Evolutionary conservation across 1,140 invertebrate species (phyloP), one percentile per base, ranked within the genome.

Genomic region (Xylocopa sonorina): DNA sequence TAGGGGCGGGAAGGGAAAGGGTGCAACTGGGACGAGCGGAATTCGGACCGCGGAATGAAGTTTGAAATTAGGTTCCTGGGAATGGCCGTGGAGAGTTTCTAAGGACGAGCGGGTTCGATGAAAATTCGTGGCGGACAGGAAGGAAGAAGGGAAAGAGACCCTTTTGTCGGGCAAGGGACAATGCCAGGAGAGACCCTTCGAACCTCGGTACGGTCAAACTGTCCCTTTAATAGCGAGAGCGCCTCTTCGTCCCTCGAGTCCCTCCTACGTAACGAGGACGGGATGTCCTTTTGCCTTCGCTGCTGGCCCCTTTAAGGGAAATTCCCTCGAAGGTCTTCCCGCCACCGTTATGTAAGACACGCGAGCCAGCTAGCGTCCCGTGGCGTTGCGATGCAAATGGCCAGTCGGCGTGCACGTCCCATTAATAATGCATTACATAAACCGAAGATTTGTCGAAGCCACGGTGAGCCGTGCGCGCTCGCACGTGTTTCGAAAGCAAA

Each of bases 201-300:
- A 43, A 51, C 51, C 58, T 71, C 80, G 50, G n/a, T n/a, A n/a
- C 46, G 86, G 86, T 87, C 85, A 87, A 87, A 81, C 78, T 83
- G 82, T 85, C 73, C 60, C 85, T 85, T 84, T 83, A 73, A 85
- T 72, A 69, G 68, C 71, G 41, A 63, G 48, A 63, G 48, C 66
- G 27, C 64, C 29, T 64, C 51, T 27, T 57, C 55, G 41, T 34
- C 27, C 2, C 27, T 7, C 18, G 1, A 3, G 38, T 34, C 34
- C 57, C 32, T 29, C 10, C 27, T n/a, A 21, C 32, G 41, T 48
- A n/a, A n/a, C 32, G 7, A 18, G 43, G 46, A 48, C 60, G 48
- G 50, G n/a, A n/a, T 51, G 64, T 62, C 24, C 72, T 74, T n/a
- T 68, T 74, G 32, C 38, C 82, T 63, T 55, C 41, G 24, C 32